phyloP scores from a whole-genome alignment of 2,797 vertebrate species.

The Knipowitschia caucasica region DNA sequence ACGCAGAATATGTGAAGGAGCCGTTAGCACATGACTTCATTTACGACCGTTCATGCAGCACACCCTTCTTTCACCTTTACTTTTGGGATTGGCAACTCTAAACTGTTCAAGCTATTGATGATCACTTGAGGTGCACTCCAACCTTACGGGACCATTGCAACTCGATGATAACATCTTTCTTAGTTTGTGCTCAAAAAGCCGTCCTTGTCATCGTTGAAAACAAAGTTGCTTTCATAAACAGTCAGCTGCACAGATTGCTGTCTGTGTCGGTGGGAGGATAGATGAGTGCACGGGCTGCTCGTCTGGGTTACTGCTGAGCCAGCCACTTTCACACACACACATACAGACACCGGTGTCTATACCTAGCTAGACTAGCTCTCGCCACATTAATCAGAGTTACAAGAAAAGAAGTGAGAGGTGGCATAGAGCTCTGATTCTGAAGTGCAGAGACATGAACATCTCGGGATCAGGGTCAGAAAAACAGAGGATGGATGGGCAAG shows the following conservation, averaged over 20 bases:
- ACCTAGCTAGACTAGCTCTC: conserved; percentile 47
- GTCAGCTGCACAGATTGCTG: conserved; percentile 56
- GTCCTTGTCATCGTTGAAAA: conserved; percentile 41
- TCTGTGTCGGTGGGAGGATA: conserved; percentile 55
- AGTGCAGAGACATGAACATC: background rate
- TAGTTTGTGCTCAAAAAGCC: conserved; percentile 19
- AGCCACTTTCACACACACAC: conserved; percentile 57
- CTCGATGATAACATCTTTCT: conserved; percentile 22
- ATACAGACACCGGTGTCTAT: conserved; percentile 50
- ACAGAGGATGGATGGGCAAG: background rate
- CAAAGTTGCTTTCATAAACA: conserved; percentile 43
- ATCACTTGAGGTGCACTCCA: background rate
- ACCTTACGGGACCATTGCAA: conserved; percentile 24
- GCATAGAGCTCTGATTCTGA: conserved; percentile 44
- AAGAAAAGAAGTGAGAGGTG: conserved; percentile 31
- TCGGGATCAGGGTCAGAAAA: background rate
- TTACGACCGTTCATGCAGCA: no score
- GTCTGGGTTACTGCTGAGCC: conserved; percentile 63
- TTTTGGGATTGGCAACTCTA: no score
- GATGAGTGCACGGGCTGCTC: conserved; percentile 65
- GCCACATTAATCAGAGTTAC: conserved; percentile 56
- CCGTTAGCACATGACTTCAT: no score
- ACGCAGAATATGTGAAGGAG: no score
- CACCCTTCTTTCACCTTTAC: no score
- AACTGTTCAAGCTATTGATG: background rate